A percentile compares a stretch with the other conserved stretches of the same genome.
phyloP scores from a whole-genome alignment of 53 echinoderm and acorn worm species.

The Luidia sarsii region DNA sequence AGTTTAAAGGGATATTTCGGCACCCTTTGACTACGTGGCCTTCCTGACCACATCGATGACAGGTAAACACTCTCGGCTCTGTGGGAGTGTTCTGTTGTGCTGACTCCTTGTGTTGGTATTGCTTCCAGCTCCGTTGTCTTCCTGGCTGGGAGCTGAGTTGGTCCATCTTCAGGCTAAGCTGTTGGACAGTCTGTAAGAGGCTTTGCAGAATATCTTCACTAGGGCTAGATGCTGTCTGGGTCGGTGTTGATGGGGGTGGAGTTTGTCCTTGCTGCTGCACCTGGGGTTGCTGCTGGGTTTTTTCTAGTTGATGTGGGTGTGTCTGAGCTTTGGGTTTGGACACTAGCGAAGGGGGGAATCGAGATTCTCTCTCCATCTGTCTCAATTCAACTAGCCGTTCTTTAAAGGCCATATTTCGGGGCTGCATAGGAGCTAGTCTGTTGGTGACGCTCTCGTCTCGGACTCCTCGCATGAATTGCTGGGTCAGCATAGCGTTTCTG shows the following conservation, averaged over 20 bases:
- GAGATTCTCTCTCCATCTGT: constrained; percentile 8
- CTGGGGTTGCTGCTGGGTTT: neutral
- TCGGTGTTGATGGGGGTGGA: neutral
- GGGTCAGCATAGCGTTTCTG: constrained; percentile 8
- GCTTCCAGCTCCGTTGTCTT: too few species aligned
- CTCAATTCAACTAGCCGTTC: constrained; percentile 8
- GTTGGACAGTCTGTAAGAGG: constrained; percentile 1
- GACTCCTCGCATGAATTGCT: constrained; percentile 34
- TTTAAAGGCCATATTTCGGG: constrained; percentile 28
- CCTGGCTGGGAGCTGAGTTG: neutral
- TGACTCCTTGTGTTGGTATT: neutral
- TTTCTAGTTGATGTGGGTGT: neutral
- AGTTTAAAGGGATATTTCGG: neutral
- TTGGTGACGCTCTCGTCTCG: constrained; percentile 1
- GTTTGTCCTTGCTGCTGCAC: neutral
- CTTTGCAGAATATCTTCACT: neutral
- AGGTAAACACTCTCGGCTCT: neutral
- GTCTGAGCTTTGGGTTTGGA: neutral
- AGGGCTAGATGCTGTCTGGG: neutral
- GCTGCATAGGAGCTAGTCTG: constrained; percentile 42
- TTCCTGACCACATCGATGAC: constrained; percentile 10
- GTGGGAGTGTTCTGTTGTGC: too few species aligned
- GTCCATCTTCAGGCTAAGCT: neutral
- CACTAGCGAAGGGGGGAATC: neutral
- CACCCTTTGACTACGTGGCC: constrained; percentile 10